phyloP scores from a whole-genome alignment of 2,113 vertebrate genomes.

The Chamaetylas fuelleborni region DNA sequence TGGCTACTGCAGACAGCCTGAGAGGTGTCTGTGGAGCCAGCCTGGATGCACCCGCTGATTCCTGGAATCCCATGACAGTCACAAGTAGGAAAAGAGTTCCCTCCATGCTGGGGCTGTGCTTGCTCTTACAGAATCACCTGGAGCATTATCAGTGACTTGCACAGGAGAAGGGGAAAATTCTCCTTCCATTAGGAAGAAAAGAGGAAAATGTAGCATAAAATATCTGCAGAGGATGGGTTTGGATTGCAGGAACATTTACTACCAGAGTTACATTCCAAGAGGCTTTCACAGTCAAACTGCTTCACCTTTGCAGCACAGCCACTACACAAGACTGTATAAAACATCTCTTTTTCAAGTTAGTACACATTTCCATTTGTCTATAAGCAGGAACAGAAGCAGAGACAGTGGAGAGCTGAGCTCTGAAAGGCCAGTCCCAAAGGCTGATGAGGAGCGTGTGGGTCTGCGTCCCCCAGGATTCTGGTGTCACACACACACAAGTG shows the following conservation, averaged over 20 bases:
- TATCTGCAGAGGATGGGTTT: neutral
- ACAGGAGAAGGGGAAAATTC: neutral
- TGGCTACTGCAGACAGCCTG: neutral
- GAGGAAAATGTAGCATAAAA: neutral
- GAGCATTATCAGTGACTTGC: neutral
- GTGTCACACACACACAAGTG: neutral
- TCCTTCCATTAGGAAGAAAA: neutral
- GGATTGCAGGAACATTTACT: neutral
- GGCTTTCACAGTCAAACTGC: neutral
- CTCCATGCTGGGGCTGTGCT: neutral
- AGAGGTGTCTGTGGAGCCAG: neutral
- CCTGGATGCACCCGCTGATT: fast-evolving
- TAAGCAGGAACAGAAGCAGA: neutral
- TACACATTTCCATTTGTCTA: neutral
- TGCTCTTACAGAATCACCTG: neutral
- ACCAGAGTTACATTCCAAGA: neutral
- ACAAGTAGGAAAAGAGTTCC: neutral
- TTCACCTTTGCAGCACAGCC: neutral
- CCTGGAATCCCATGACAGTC: neutral
- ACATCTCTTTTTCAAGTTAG: neutral
- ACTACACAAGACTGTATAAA: neutral
- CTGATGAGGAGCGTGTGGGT: neutral
- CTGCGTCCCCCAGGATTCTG: neutral
- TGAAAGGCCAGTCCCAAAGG: neutral
- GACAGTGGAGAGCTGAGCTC: neutral